A percentile compares a stretch with the other conserved stretches of the same genome.
phyloP scores from a whole-genome alignment of 2,113 vertebrate genomes.

The Notechis scutatus region DNA sequence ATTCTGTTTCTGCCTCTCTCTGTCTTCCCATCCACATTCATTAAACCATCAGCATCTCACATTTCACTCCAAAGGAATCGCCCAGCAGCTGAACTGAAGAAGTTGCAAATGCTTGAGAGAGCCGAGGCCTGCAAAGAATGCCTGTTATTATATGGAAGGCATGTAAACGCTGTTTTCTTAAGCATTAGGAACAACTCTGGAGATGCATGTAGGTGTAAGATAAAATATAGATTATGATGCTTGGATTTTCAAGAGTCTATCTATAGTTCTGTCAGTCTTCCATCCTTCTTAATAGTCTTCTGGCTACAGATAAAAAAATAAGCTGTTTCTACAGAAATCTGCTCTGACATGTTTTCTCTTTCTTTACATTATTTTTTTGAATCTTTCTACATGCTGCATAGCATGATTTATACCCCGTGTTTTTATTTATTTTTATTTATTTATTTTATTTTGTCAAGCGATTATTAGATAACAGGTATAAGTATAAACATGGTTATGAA shows the following conservation, averaged over 20 bases:
- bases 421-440: not conserved
- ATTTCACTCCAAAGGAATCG: slow-evolving; percentile 26
- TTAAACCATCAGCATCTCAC: slow-evolving; percentile 35
- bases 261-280: not conserved
- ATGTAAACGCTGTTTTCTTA: slow-evolving; percentile 22
- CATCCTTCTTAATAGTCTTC: not conserved
- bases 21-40: slow-evolving; percentile 15
- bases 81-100: slow-evolving; percentile 25
- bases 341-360: not conserved
- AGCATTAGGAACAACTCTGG: slow-evolving; percentile 6
- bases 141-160: not conserved
- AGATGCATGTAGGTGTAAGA: not conserved
- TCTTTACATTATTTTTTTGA: not conserved
- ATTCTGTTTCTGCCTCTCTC: slow-evolving; percentile 32
- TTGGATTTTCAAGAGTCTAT: not conserved
- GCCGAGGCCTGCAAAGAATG: slow-evolving; percentile 6
- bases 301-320: not conserved
- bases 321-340: not conserved
- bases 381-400: not conserved
- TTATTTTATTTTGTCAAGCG: too few relatives aligned
- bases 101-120: slow-evolving; percentile 4
- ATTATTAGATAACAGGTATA: too few relatives aligned
- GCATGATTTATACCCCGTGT: not conserved
- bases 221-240: not conserved
- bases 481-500: too few relatives aligned